Evolutionary conservation across 2,797 vertebrate species (phyloP).

Genomic region (Siniperca undulata): DNA sequence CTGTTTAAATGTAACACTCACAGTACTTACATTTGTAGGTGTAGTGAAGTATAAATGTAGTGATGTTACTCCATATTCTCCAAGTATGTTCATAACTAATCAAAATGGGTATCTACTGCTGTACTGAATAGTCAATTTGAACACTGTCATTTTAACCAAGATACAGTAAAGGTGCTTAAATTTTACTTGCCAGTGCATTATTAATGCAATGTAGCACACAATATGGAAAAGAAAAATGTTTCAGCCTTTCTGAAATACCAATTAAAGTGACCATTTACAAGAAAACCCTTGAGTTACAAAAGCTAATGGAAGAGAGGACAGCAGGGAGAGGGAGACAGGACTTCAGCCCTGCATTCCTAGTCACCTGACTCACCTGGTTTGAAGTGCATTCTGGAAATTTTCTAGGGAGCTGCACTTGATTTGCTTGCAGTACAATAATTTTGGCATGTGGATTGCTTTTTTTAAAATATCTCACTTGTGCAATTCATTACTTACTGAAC

Average conservation of each 20-base stretch:
- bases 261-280: not conserved
- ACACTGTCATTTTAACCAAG: not conserved
- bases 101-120: not conserved
- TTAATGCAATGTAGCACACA: not conserved
- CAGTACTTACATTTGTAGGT: not conserved
- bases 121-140: not conserved
- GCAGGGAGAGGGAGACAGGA: not conserved
- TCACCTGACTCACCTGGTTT: constrained; percentile 13
- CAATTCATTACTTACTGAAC: not conserved
- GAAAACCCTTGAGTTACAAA: not conserved
- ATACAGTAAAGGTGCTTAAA: not conserved
- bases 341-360: not conserved
- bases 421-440: not conserved
- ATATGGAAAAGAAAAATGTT: not conserved
- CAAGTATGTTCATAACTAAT: not conserved
- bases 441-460: not conserved
- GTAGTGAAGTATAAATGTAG: not conserved
- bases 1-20: too few species aligned
- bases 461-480: not conserved
- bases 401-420: not conserved
- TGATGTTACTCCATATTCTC: not conserved
- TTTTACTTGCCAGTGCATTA: not conserved
- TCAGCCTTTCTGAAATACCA: not conserved
- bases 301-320: not conserved
- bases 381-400: not conserved